phyloP scores from a whole-genome alignment of 2,888 invertebrate species.

The Pasiphila rectangulata region DNA sequence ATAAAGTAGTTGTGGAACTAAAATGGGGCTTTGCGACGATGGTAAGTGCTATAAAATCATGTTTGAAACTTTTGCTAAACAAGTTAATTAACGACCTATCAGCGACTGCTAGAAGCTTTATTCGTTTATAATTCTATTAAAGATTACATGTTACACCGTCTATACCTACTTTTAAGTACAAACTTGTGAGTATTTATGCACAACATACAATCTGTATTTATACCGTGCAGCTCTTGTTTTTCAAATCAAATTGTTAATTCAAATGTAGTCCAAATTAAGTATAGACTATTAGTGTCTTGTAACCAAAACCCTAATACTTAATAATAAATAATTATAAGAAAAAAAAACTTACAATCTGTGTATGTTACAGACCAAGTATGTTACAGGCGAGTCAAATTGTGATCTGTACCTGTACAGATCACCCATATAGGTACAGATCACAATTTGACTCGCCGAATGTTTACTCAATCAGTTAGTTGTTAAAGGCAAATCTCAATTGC shows the following conservation, averaged over 20 bases:
- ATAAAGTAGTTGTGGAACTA: slow-evolving; percentile 17
- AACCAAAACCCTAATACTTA: too few relatives aligned
- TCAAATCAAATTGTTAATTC: too few relatives aligned
- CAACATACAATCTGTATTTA: neutral
- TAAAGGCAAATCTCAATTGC: slow-evolving; percentile 46
- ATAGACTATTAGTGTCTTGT: too few relatives aligned
- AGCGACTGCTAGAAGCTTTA: slow-evolving; percentile 27
- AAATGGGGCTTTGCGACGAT: slow-evolving; percentile 73
- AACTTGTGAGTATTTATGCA: neutral
- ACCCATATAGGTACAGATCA: neutral
- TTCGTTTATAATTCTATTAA: slow-evolving; percentile 2
- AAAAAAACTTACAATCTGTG: too few relatives aligned
- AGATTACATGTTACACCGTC: slow-evolving; percentile 1
- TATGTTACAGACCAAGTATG: too few relatives aligned
- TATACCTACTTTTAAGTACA: slow-evolving; percentile 1
- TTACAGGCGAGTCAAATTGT: too few relatives aligned
- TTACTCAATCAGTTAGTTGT: slow-evolving; percentile 48
- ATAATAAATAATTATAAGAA: too few relatives aligned
- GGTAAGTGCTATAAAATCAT: slow-evolving; percentile 50
- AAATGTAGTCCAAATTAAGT: too few relatives aligned
- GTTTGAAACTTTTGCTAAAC: slow-evolving; percentile 51
- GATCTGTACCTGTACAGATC: too few relatives aligned
- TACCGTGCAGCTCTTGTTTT: neutral
- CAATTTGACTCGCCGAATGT: slow-evolving; percentile 33
- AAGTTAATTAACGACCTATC: slow-evolving; percentile 56